These are phyloP conservation scores for Drosophila setosimentum DNA, from an alignment of 2,888 invertebrate genomes.

Conservation along the genomic window DNA sequence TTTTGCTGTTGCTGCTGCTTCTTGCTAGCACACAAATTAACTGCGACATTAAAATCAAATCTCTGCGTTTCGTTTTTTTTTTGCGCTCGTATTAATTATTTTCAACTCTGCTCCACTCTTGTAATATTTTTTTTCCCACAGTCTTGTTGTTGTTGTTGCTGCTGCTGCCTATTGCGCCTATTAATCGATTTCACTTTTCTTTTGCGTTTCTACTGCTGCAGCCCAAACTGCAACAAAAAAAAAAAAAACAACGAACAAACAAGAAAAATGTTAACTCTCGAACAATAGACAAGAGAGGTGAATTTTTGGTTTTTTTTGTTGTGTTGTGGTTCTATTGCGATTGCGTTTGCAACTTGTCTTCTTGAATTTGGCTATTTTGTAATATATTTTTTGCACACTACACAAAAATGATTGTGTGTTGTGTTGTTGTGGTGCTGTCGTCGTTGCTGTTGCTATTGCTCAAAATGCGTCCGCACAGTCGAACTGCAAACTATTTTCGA, in stretches of 20 bases:
- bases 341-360: conserved; percentile 35
- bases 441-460: conserved; percentile 59
- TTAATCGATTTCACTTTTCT: conserved; percentile 74
- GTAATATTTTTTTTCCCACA: conserved; percentile 27
- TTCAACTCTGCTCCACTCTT: conserved; percentile 28
- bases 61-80: conserved; percentile 47
- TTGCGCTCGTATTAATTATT: conserved; percentile 14
- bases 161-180: conserved; percentile 58
- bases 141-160: conserved; percentile 42
- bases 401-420: conserved; percentile 58
- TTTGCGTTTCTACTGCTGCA: conserved; percentile 38
- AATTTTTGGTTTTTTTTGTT: conserved; percentile 14
- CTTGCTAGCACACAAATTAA: conserved; percentile 72
- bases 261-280: conserved; percentile 26
- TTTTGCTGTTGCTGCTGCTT: conserved; percentile 59
- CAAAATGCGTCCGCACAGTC: conserved; percentile 26
- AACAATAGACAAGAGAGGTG: conserved; percentile 38
- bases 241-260: conserved; percentile 48
- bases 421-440: conserved; percentile 63
- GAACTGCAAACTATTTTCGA: conserved; percentile 18
- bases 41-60: conserved; percentile 75
- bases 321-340: conserved; percentile 3
- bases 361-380: conserved; percentile 42
- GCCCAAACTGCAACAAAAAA: conserved; percentile 47
- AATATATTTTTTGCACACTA: conserved; percentile 52